Evolutionary conservation across 2,113 vertebrate genomes (phyloP).

Genomic region (Tinamus guttatus): DNA sequence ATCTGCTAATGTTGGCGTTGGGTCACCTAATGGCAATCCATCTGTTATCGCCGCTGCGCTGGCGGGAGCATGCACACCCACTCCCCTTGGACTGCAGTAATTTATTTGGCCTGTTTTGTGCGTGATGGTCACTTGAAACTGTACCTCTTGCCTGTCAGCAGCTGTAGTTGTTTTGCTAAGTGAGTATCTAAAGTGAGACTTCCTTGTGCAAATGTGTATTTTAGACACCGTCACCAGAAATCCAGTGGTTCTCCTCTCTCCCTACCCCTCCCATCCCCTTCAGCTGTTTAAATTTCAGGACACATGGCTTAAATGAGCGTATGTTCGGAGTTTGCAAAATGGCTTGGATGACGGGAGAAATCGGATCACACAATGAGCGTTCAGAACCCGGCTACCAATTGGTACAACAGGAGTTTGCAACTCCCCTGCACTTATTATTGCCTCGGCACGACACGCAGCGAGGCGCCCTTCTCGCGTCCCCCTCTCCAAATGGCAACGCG

Average conservation of each 20-base stretch:
- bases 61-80: neutral
- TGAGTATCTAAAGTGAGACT: slow-evolving; percentile 41
- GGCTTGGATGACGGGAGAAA: slow-evolving; percentile 49
- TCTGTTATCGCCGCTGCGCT: slow-evolving; percentile 22
- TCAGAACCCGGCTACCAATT: slow-evolving; percentile 57
- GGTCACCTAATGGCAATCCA: slow-evolving; percentile 8
- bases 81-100: slow-evolving; percentile 24
- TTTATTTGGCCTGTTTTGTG: slow-evolving; percentile 52
- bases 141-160: slow-evolving; percentile 55
- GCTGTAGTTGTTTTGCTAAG: slow-evolving; percentile 59
- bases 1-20: slow-evolving; percentile 5
- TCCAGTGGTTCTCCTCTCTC: slow-evolving; percentile 33
- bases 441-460: neutral
- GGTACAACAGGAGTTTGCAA: slow-evolving; percentile 30
- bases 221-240: slow-evolving; percentile 52
- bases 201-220: slow-evolving; percentile 47
- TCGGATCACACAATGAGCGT: slow-evolving; percentile 57
- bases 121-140: slow-evolving; percentile 54
- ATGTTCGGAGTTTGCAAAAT: slow-evolving; percentile 25
- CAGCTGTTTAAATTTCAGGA: slow-evolving; percentile 60
- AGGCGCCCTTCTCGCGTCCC: neutral
- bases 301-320: slow-evolving; percentile 52
- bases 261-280: neutral
- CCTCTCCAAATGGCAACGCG: neutral
- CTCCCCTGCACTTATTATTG: neutral